A percentile compares a stretch with the other conserved stretches of the same genome.
These are phyloP conservation scores for Ptychobarbus kaznakovi DNA, from an alignment of 2,797 vertebrate species.

Conservation along the genomic window DNA sequence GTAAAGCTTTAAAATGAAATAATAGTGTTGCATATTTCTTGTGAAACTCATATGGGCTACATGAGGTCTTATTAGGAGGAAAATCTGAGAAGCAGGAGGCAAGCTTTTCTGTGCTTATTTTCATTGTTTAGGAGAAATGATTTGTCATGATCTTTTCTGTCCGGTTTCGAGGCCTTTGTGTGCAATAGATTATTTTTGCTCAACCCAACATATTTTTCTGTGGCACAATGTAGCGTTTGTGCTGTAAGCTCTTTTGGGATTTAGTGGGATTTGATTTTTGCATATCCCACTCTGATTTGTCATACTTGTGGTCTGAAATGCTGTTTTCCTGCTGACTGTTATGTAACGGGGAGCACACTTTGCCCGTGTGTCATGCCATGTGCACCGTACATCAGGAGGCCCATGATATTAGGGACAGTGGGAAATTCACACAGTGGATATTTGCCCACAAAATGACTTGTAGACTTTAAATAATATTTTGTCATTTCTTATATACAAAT, in stretches of 20 bases:
- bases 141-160: not conserved
- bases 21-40: not conserved
- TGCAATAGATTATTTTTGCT: slow-evolving; percentile 12
- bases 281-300: slow-evolving; percentile 33
- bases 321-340: slow-evolving; percentile 24
- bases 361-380: not conserved
- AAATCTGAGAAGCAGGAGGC: not conserved
- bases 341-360: slow-evolving; percentile 28
- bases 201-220: slow-evolving; percentile 33
- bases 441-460: slow-evolving; percentile 26
- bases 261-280: slow-evolving; percentile 50
- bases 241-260: slow-evolving; percentile 29
- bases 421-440: not conserved
- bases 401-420: slow-evolving; percentile 36
- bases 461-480: not conserved
- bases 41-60: not conserved
- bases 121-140: not conserved
- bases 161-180: not conserved
- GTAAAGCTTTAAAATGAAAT: not conserved
- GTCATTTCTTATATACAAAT: not conserved
- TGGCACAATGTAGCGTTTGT: slow-evolving; percentile 46
- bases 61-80: not conserved
- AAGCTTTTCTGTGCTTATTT: not conserved
- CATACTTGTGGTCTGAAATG: slow-evolving; percentile 17
- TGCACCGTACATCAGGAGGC: not conserved